Evolutionary conservation across 2,888 invertebrate species (phyloP).

Genomic region (Mactromeris polynyma): DNA sequence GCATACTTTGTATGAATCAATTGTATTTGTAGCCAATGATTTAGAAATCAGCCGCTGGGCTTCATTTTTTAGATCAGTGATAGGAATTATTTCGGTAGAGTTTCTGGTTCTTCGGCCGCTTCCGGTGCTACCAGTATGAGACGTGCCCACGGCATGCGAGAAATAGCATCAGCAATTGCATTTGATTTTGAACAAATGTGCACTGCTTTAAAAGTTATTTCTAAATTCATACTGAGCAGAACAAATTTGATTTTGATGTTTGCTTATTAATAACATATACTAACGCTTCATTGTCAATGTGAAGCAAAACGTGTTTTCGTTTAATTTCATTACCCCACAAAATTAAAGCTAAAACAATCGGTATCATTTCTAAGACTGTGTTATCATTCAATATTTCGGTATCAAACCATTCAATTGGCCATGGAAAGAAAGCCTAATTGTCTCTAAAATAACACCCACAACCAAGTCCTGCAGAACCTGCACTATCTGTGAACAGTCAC

Average conservation of each 20-base stretch:
- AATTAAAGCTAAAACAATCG: constrained; percentile 17
- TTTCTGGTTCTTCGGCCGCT: too few species aligned
- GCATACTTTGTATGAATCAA: too few species aligned
- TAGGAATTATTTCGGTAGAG: too few species aligned
- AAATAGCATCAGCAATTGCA: constrained; percentile 45
- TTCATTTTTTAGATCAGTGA: too few species aligned
- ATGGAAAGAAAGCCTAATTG: constrained; percentile 13
- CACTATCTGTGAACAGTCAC: neutral
- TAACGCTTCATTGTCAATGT: constrained; percentile 19
- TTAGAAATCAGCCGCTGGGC: too few species aligned
- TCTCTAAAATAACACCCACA: constrained; percentile 9
- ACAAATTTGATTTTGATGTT: constrained; percentile 15
- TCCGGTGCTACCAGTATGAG: constrained; percentile 20
- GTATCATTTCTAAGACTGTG: constrained; percentile 31
- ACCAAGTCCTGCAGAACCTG: neutral
- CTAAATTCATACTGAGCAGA: neutral
- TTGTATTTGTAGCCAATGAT: too few species aligned
- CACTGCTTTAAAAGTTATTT: too few species aligned
- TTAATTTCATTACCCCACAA: neutral
- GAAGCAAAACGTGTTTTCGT: neutral
- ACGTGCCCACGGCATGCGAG: constrained; percentile 23
- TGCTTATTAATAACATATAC: constrained; percentile 7
- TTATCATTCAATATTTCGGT: constrained; percentile 14
- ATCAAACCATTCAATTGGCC: neutral
- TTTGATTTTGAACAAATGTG: constrained; percentile 22